Conservation (phyloP, 2,797 vertebrate genomes). For the Schizothorax lantsangensis region DNA sequence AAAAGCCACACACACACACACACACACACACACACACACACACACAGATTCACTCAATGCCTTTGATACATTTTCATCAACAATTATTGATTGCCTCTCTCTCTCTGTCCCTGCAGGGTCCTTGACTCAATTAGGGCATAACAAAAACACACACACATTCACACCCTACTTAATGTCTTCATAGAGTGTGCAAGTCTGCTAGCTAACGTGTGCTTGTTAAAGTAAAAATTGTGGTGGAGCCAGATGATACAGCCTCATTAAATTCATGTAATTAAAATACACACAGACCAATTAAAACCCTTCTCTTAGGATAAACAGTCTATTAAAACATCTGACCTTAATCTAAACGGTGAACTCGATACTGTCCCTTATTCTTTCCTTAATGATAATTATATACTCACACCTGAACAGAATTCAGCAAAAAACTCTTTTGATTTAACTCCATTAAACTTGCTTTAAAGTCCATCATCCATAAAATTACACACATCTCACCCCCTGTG, state of each 20-base stretch:
- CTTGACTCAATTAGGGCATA: slow-evolving; percentile 44
- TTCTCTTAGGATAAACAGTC: slow-evolving; percentile 40
- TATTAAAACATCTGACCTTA: slow-evolving; percentile 47
- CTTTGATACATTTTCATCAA: slow-evolving; percentile 58
- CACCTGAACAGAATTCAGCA: slow-evolving; percentile 1
- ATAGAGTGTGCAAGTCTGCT: slow-evolving; percentile 27
- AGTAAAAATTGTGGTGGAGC: slow-evolving; percentile 35
- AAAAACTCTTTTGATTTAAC: not conserved
- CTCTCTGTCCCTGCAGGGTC: slow-evolving; percentile 39
- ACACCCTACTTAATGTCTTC: slow-evolving; percentile 45
- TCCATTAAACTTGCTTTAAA: slow-evolving; percentile 3
- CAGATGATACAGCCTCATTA: slow-evolving; percentile 32
- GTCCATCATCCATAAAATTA: slow-evolving; percentile 5
- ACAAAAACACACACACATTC: slow-evolving; percentile 43
- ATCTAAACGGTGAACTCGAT: slow-evolving; percentile 33
- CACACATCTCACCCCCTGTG: not conserved
- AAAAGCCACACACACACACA: not conserved
- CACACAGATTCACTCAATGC: slow-evolving; percentile 22
- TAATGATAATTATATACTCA: slow-evolving; percentile 24
- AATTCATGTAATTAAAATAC: slow-evolving; percentile 44
- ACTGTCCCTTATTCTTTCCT: slow-evolving; percentile 1
- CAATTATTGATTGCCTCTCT: slow-evolving; percentile 46
- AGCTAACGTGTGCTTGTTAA: slow-evolving; percentile 43
- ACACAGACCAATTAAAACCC: slow-evolving; percentile 37
- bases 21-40: not conserved